phyloP scores from a whole-genome alignment of 2,113 vertebrate genomes.

The Pterophyllum scalare region DNA sequence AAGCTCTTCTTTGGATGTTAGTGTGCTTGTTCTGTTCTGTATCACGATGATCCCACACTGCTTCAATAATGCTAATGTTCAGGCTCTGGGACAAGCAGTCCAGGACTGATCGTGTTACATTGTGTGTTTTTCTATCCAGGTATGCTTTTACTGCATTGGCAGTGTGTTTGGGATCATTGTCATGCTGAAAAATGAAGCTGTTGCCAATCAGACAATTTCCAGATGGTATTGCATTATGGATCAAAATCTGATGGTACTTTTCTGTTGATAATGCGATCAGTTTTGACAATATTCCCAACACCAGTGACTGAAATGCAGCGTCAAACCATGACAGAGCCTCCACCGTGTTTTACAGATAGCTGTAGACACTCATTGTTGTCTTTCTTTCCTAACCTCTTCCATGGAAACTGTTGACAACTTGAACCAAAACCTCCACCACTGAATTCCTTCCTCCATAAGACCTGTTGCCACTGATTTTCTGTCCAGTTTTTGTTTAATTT shows the following conservation, averaged over 20 bases:
- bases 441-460: background rate
- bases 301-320: background rate
- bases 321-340: background rate
- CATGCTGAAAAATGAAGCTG: background rate
- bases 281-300: background rate
- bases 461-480: too few relatives aligned
- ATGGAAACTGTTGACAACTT: background rate
- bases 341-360: background rate
- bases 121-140: background rate
- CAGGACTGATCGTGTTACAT: background rate
- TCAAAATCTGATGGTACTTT: background rate
- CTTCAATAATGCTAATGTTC: background rate
- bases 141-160: too few relatives aligned
- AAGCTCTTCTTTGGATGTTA: too few relatives aligned
- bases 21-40: too few relatives aligned
- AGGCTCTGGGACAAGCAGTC: background rate
- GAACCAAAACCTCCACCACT: background rate
- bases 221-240: background rate
- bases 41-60: too few relatives aligned
- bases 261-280: background rate
- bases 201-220: background rate
- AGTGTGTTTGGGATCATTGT: background rate
- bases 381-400: background rate
- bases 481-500: background rate
- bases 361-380: background rate